phyloP scores from a whole-genome alignment of 1,140 invertebrate species.

The Drosophila nigrodunni region DNA sequence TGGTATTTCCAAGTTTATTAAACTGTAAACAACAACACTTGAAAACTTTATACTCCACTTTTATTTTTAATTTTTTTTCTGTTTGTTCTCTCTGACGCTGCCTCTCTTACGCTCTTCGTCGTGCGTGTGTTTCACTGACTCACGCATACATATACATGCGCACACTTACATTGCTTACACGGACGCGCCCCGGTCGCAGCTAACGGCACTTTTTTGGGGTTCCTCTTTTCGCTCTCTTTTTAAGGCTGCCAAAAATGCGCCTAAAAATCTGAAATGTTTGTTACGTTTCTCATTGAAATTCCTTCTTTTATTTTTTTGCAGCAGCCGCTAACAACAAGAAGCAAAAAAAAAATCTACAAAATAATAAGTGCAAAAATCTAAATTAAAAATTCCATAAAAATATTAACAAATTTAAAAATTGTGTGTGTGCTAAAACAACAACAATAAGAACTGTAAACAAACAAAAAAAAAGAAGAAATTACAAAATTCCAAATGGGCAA shows the following conservation, averaged over 20 bases:
- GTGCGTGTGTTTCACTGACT: slow-evolving; percentile 4
- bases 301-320: slow-evolving; percentile 22
- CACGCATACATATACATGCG: slow-evolving; percentile 49
- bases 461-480: slow-evolving; percentile 46
- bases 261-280: slow-evolving; percentile 37
- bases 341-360: slow-evolving; percentile 33
- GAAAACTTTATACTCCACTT: slow-evolving; percentile 28
- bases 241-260: slow-evolving; percentile 32
- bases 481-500: slow-evolving; percentile 69
- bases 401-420: slow-evolving; percentile 47
- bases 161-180: slow-evolving; percentile 40
- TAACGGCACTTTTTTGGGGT: slow-evolving; percentile 63
- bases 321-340: slow-evolving; percentile 7
- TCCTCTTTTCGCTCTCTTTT: slow-evolving; percentile 42
- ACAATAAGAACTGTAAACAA: slow-evolving; percentile 23
- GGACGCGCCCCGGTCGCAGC: slow-evolving; percentile 52
- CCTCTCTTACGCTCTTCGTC: slow-evolving; percentile 4
- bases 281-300: slow-evolving; percentile 12
- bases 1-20: slow-evolving; percentile 43
- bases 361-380: slow-evolving; percentile 51
- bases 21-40: slow-evolving; percentile 48
- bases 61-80: slow-evolving; percentile 9
- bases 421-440: slow-evolving; percentile 20
- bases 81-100: slow-evolving; percentile 9
- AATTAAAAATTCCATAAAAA: slow-evolving; percentile 38